These are phyloP conservation scores for Cranoglanis bouderius DNA, from an alignment of 2,113 vertebrate species.

Conservation along the genomic window DNA sequence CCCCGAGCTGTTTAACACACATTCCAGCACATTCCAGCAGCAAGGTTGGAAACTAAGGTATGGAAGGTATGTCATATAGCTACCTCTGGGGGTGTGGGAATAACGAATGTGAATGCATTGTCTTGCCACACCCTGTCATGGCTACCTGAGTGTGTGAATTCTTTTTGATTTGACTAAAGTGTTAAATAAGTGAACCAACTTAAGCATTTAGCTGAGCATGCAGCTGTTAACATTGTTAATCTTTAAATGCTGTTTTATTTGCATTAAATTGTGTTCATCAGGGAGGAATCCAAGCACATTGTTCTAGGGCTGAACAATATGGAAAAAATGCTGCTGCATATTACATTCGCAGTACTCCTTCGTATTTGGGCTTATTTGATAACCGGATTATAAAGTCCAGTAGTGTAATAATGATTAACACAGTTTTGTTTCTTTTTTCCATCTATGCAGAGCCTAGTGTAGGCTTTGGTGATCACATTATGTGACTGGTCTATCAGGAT, in stretches of 20 bases:
- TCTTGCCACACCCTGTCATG: background rate
- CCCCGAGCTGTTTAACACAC: background rate
- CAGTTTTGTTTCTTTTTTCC: background rate
- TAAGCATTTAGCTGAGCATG: background rate
- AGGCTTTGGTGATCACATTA: background rate
- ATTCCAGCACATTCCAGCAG: background rate
- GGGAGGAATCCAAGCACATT: background rate
- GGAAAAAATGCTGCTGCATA: background rate
- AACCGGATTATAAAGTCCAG: background rate
- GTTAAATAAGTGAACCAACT: background rate
- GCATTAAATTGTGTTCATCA: background rate
- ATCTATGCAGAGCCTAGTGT: background rate
- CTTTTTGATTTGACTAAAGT: background rate
- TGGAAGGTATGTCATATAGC: conserved; percentile 12
- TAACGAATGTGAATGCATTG: background rate
- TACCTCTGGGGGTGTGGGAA: conserved; percentile 4
- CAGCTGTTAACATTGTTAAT: background rate
- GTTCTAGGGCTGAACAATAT: background rate
- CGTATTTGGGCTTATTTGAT: background rate
- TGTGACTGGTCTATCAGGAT: background rate
- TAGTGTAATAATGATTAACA: background rate
- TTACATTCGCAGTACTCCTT: background rate
- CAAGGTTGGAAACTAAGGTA: background rate
- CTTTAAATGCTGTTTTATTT: background rate
- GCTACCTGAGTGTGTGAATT: background rate